A percentile compares a stretch with the other conserved stretches of the same genome.
phyloP scores from a whole-genome alignment of 2,888 invertebrate species.

The Vandiemenella viatica region DNA sequence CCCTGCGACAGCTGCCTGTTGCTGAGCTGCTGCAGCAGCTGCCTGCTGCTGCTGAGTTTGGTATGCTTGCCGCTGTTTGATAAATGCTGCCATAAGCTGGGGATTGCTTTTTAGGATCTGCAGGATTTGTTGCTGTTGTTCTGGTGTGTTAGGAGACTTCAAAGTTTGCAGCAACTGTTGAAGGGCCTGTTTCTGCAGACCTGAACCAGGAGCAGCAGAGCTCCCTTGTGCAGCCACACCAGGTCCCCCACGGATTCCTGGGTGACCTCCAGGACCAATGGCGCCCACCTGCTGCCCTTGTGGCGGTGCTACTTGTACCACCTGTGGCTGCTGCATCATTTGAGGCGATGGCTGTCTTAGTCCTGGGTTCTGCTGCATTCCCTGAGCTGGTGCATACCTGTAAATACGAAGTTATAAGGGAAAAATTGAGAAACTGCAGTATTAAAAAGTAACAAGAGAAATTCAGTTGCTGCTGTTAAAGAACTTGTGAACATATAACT shows the following conservation, averaged over 20 bases:
- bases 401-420: slow-evolving; percentile 8
- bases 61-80: slow-evolving; percentile 63
- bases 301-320: slow-evolving; percentile 36
- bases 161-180: slow-evolving; percentile 81
- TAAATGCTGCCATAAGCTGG: slow-evolving; percentile 87
- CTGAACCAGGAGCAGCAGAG: slow-evolving; percentile 6
- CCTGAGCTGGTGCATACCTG: slow-evolving; percentile 28
- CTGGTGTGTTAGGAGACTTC: slow-evolving; percentile 75
- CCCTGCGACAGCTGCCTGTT: slow-evolving; percentile 30
- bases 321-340: slow-evolving; percentile 34
- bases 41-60: slow-evolving; percentile 26
- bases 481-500: too few species aligned
- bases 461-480: too few species aligned
- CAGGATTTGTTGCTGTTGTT: slow-evolving; percentile 81
- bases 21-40: slow-evolving; percentile 27
- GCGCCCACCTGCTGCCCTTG: slow-evolving; percentile 27
- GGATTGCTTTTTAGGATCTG: slow-evolving; percentile 87
- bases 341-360: slow-evolving; percentile 28
- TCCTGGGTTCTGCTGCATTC: slow-evolving; percentile 30
- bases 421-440: background rate
- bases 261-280: slow-evolving; percentile 7
- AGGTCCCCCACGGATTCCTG: slow-evolving; percentile 15
- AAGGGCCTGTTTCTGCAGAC: slow-evolving; percentile 46
- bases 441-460: too few species aligned
- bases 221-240: slow-evolving; percentile 3